These are phyloP conservation scores for Amblyornis subalaris DNA, from an alignment of 2,113 vertebrate genomes.

Conservation along the genomic window DNA sequence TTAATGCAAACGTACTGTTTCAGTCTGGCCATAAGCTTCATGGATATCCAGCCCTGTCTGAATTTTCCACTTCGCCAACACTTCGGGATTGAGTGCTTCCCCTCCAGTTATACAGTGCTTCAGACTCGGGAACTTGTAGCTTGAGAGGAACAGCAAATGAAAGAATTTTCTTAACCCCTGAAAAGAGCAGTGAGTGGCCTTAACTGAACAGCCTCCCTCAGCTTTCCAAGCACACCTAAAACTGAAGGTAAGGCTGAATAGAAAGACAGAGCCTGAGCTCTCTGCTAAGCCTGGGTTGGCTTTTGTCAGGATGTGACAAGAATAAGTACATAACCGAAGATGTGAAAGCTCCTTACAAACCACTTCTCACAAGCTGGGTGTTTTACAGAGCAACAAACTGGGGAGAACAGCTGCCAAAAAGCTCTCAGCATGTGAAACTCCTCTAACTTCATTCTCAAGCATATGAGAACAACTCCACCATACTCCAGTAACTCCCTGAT, in stretches of 20 bases:
- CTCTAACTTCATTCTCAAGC: neutral
- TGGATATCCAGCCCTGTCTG: constrained; percentile 78
- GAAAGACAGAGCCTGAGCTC: neutral
- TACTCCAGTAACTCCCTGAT: neutral
- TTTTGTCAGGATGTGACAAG: neutral
- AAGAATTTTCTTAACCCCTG: neutral
- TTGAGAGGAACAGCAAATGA: constrained; percentile 29
- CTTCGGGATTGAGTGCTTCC: constrained; percentile 79
- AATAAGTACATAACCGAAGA: neutral
- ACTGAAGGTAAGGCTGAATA: neutral
- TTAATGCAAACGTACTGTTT: constrained; percentile 67
- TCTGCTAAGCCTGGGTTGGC: neutral
- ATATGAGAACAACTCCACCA: neutral
- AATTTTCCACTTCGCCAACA: constrained; percentile 74
- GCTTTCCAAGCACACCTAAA: neutral
- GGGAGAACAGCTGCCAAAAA: neutral
- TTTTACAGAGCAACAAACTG: neutral
- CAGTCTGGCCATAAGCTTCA: constrained; percentile 82
- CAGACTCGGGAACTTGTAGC: constrained; percentile 75
- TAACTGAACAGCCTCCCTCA: neutral
- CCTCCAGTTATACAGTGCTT: constrained; percentile 77
- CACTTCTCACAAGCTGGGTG: neutral
- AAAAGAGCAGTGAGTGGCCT: neutral
- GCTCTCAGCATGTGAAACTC: neutral
- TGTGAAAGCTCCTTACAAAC: neutral